These are phyloP conservation scores for Aphis gossypii DNA, from an alignment of 1,140 invertebrate genomes.

Conservation along the genomic window DNA sequence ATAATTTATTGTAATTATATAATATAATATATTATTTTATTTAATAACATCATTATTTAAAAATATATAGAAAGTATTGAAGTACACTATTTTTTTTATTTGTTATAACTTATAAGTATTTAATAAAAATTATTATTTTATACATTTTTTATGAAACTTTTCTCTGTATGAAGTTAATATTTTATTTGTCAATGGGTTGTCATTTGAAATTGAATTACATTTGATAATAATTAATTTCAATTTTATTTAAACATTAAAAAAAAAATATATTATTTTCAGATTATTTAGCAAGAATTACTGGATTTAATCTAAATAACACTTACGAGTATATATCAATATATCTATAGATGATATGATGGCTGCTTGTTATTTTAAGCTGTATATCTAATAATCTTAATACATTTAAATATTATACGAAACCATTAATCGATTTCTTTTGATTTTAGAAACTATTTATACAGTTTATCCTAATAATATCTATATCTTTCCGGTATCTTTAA, in stretches of 20 bases:
- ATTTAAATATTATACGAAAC: constrained; percentile 1
- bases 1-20: too few relatives aligned
- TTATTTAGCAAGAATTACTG: neutral
- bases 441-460: neutral
- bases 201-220: neutral
- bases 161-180: too few relatives aligned
- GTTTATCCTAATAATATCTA: constrained; percentile 14
- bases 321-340: neutral
- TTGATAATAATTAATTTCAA: neutral
- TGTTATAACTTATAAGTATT: too few relatives aligned
- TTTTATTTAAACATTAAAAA: neutral
- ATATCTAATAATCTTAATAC: neutral
- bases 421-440: neutral
- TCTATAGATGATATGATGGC: neutral
- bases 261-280: neutral
- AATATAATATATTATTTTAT: too few relatives aligned
- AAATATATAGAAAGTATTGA: too few relatives aligned
- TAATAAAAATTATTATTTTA: too few relatives aligned
- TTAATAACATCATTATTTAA: too few relatives aligned
- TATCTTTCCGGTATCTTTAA: neutral
- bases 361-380: neutral
- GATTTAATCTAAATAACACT: neutral
- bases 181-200: neutral
- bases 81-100: too few relatives aligned
- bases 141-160: too few relatives aligned